Base-by-base conservation (phyloP, 2,888 invertebrate genomes). In the Dorcus hopei region DNA sequence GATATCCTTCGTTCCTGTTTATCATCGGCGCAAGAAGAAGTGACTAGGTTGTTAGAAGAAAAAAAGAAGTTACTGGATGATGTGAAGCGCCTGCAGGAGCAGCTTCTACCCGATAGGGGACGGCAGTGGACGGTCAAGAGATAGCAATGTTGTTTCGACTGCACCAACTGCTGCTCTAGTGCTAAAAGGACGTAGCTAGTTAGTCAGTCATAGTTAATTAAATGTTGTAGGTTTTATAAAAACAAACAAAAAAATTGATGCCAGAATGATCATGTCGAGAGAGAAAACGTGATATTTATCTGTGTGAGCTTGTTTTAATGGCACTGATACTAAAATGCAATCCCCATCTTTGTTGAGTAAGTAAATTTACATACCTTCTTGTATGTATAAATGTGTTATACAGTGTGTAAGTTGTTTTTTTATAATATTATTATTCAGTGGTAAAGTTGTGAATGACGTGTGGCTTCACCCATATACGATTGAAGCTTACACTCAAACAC, bases 21-120 rank as follows among this genome's bases (percentile, higher is more conserved):
- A 53, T 83, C 81, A 62, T 84, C 87, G 0, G 90, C 91, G 1
- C 91, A 91, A 74, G 90, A 90, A 67, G 88, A 91, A 61, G 87
- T 91, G 0, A 83, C 85, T 6, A 81, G 82, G 52, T 77, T 92
- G 62, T 72, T 91, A 23, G 86, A 87, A 33, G 92, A 93, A 71
- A 93, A 92, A 70, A 85, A 85, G 66, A 84, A 85, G 49, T 79
- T 93, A 50, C 74, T 91, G 63, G 89, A 91, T 60, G 85, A 87
- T 41, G 82, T 92, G 62, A 83, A 85, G 41, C 80, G 83, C 23
- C 76, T 92, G 63, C 89, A 90, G 80, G 88, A 79, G 63, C 81
- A 81, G 63, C 65, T 77, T 41, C 69, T 75, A 48, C 74, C 69
- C 9, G 77, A 75, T 52, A 67, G 75, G 52, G 72, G 74, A 52